These are phyloP conservation scores for Fundulus diaphanus DNA, from an alignment of 2,797 vertebrate species.

Conservation along the genomic window DNA sequence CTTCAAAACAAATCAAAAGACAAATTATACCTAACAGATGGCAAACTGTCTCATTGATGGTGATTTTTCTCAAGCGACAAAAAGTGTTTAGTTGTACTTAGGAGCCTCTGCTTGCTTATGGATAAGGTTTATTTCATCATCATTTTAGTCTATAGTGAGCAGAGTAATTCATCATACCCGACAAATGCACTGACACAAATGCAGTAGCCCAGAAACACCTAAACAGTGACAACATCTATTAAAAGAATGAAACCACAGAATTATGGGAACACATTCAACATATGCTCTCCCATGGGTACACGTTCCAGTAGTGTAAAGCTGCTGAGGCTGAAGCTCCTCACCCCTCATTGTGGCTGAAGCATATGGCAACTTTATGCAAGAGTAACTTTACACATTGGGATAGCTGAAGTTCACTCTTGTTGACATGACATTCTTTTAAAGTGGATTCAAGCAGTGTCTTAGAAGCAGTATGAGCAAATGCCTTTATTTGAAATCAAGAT, in stretches of 20 bases:
- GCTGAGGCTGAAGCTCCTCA: neutral
- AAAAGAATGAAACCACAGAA: conserved; percentile 27
- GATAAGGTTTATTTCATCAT: conserved; percentile 7
- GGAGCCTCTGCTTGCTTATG: conserved; percentile 2
- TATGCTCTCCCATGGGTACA: conserved; percentile 3
- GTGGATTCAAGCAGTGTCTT: neutral
- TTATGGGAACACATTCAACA: neutral
- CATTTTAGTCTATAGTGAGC: conserved; percentile 19
- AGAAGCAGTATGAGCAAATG: neutral
- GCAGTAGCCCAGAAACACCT: conserved; percentile 52
- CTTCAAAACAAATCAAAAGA: conserved; percentile 28
- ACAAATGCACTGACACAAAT: conserved; percentile 41
- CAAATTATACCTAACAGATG: neutral
- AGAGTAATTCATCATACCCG: conserved; percentile 47
- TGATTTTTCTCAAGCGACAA: conserved; percentile 19
- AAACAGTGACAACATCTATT: conserved; percentile 13
- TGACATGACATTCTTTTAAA: neutral
- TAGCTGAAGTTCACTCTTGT: neutral
- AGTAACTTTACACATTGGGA: neutral
- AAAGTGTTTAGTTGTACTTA: conserved; percentile 25
- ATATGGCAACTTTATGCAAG: neutral
- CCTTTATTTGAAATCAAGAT: neutral
- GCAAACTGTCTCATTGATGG: neutral
- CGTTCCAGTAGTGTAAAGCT: neutral
- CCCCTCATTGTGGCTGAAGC: neutral